Base-by-base conservation (phyloP, 2,888 invertebrate species). In the Polydrusus tereticollis region DNA sequence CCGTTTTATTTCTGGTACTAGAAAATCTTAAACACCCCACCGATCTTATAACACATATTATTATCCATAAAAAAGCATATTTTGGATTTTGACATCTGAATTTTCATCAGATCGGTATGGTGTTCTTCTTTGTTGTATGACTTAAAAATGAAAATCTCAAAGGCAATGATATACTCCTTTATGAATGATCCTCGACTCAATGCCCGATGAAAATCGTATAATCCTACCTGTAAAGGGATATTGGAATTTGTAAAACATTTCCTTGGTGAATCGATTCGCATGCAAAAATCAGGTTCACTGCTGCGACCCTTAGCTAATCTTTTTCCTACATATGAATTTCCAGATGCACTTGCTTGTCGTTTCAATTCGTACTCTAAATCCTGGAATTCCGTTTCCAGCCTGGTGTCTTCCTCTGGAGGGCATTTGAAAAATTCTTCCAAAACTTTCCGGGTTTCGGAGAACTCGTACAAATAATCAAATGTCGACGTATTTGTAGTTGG, bases 351-450 rank as follows among this genome's bases (percentile, higher is more conserved):
- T 75, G 87, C 86, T 83, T 94, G 93, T 73, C 94, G 88, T 76
- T 92, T 88, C 69, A 95, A 85, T 82, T 93, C 93, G 82, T 94
- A 94, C 85, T 94, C 93, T 79, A 94, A 87, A 83, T 93, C 93
- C 83, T 89, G 88, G 80, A 89, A 89, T 78, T 87, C 82, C 78
- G 87, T 86, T 65, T 88, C 87, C 77, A 88, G 84, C 76, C 83
- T 85, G 74, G 89, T 89, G 75, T 91, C 90, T 81, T 90, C 88
- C 76, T 89, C 88, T 21, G 88, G 88, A 67, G 91, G 90, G 83
- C 94, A 93, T 84, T 94, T 92, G 87, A 96, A 96, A 87, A 96
- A 96, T 86, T 96, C 96, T 83, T 96, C 96, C 47, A 96, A 87
- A 55, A 96, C 96, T 87, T 96, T 96, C 77, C 95, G 88, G 21